Percentiles rank a stretch among this genome's conserved stretches.
These are phyloP conservation scores for Muntiacus muntjak DNA, from an alignment of 2,113 vertebrate genomes.

Conservation along the genomic window DNA sequence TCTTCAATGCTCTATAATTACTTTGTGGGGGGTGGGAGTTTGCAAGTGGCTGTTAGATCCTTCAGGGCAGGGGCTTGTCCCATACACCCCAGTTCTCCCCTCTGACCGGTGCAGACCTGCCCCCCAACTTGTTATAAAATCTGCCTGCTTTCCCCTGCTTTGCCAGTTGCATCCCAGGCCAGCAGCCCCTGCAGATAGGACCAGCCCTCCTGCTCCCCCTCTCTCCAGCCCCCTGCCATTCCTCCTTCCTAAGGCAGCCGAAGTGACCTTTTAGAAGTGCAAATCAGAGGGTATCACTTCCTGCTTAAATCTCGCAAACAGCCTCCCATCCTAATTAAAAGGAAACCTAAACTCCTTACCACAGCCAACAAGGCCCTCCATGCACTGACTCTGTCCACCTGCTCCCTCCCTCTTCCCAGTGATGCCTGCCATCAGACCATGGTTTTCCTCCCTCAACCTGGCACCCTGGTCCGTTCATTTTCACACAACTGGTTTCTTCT, in stretches of 20 bases:
- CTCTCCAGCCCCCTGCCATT: neutral
- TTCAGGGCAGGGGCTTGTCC: neutral
- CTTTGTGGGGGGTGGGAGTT: neutral
- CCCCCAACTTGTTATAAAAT: neutral
- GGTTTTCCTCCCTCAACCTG: neutral
- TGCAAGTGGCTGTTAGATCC: neutral
- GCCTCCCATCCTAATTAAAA: neutral
- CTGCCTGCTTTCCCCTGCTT: neutral
- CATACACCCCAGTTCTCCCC: neutral
- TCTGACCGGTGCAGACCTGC: neutral
- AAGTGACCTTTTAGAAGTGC: conserved; percentile 49
- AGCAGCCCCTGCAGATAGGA: neutral
- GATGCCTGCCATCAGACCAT: rapidly evolving
- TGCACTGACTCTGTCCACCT: rapidly evolving
- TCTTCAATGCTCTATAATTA: neutral
- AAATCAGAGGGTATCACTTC: conserved; percentile 23
- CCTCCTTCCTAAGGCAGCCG: neutral
- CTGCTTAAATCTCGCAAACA: neutral
- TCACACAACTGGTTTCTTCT: neutral
- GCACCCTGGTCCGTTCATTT: rapidly evolving
- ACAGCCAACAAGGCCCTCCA: neutral
- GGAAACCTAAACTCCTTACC: neutral
- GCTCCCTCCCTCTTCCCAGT: neutral
- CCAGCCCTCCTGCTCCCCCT: neutral
- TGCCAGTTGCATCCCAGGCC: neutral